A percentile compares a stretch with the other conserved stretches of the same genome.
Evolutionary conservation across 1,140 invertebrate species (phyloP).

Genomic region (Drosophila nigromelanica): DNA sequence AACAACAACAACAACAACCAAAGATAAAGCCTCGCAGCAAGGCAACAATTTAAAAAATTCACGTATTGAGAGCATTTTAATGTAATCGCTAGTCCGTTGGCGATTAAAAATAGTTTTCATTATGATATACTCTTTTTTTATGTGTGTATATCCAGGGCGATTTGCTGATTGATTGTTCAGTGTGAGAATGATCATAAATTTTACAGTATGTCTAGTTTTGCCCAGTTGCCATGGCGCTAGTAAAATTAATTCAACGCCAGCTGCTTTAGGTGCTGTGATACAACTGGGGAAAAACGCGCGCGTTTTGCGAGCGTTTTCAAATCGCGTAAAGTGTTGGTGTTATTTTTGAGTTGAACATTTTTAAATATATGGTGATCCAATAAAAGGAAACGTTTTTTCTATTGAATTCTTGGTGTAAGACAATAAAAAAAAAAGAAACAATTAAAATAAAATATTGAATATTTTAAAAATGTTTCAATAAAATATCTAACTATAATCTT

Average conservation of each 20-base stretch:
- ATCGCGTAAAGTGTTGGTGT: background rate
- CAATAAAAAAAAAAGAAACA: too few relatives aligned
- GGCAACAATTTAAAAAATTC: constrained; percentile 57
- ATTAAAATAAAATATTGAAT: too few relatives aligned
- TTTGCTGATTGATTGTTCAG: constrained; percentile 72
- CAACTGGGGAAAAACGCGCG: background rate
- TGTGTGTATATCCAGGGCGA: constrained; percentile 38
- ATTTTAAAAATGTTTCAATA: too few relatives aligned
- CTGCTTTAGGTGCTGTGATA: constrained; percentile 9
- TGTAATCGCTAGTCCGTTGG: constrained; percentile 41
- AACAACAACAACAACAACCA: constrained; percentile 11
- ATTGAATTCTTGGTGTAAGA: too few relatives aligned
- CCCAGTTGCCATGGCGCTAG: constrained; percentile 39
- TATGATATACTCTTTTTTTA: constrained; percentile 42
- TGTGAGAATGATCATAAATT: constrained; percentile 74
- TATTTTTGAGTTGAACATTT: too few relatives aligned
- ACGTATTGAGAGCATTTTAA: constrained; percentile 59
- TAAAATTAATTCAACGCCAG: constrained; percentile 25
- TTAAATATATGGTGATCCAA: too few relatives aligned
- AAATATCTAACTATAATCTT: too few relatives aligned
- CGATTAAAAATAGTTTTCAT: constrained; percentile 62
- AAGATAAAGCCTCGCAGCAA: constrained; percentile 16
- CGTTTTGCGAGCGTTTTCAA: too few relatives aligned
- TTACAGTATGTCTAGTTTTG: constrained; percentile 10
- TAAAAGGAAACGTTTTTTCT: too few relatives aligned